Evolutionary conservation across 2,797 vertebrate genomes (phyloP).

Genomic region (Fringilla coelebs): DNA sequence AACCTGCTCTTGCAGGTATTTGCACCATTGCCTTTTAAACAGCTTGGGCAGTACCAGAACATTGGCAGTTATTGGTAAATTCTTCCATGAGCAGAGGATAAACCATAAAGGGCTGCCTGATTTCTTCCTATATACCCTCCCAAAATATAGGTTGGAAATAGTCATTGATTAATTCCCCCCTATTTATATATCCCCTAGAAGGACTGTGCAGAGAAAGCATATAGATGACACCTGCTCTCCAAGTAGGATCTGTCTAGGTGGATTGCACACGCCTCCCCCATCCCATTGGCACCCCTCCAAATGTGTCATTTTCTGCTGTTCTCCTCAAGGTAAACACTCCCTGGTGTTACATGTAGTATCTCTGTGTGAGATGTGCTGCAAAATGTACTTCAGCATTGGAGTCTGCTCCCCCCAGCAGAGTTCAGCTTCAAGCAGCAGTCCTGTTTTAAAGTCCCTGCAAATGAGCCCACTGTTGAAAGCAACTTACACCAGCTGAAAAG

Average conservation of each 20-base stretch:
- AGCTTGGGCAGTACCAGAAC: background rate
- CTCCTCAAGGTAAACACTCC: background rate
- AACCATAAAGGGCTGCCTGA: background rate
- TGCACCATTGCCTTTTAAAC: background rate
- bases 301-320: background rate
- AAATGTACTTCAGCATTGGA: background rate
- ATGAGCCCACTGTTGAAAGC: conserved; percentile 24
- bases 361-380: background rate
- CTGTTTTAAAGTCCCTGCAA: conserved; percentile 50
- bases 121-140: background rate
- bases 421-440: conserved; percentile 22
- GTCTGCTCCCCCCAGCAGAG: background rate
- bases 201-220: background rate
- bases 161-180: background rate
- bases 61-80: background rate
- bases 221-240: background rate
- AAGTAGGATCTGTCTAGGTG: background rate
- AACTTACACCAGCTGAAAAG: conserved; percentile 57
- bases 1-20: background rate
- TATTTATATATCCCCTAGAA: background rate
- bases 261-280: background rate
- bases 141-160: background rate
- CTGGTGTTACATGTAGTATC: background rate
- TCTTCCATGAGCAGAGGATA: background rate
- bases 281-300: background rate